A percentile compares a stretch with the other conserved stretches of the same genome.
These are phyloP conservation scores for Onychostoma macrolepis DNA, from an alignment of 2,113 vertebrate genomes.

Conservation along the genomic window DNA sequence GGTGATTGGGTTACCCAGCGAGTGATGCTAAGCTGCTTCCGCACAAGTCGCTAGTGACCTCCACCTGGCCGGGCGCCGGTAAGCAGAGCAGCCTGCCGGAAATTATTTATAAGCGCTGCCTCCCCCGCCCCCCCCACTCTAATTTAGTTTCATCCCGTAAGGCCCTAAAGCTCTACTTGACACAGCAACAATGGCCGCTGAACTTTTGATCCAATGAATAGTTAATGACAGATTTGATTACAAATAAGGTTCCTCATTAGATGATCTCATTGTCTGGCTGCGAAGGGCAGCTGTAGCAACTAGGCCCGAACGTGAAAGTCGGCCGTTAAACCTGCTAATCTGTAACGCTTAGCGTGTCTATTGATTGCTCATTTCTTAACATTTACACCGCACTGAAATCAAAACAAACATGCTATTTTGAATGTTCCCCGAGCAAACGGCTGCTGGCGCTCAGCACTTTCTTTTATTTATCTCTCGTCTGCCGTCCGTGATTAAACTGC, in stretches of 20 bases:
- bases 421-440: neutral
- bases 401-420: slow-evolving; percentile 10
- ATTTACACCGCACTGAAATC: neutral
- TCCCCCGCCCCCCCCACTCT: slow-evolving; percentile 72
- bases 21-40: slow-evolving; percentile 46
- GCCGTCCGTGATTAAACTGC: slow-evolving; percentile 42
- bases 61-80: slow-evolving; percentile 70
- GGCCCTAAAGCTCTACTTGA: slow-evolving; percentile 75
- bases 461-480: slow-evolving; percentile 42
- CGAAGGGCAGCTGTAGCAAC: slow-evolving; percentile 72
- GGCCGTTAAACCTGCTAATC: slow-evolving; percentile 42
- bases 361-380: neutral
- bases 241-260: slow-evolving; percentile 80
- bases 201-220: slow-evolving; percentile 90
- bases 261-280: slow-evolving; percentile 80
- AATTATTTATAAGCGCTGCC: slow-evolving; percentile 84
- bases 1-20: slow-evolving; percentile 55
- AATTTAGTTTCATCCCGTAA: slow-evolving; percentile 78
- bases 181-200: slow-evolving; percentile 81
- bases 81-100: slow-evolving; percentile 79
- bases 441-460: neutral
- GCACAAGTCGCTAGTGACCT: slow-evolving; percentile 75
- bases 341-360: slow-evolving; percentile 1
- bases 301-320: slow-evolving; percentile 57
- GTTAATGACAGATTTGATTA: slow-evolving; percentile 88